Evolutionary conservation across 2,113 vertebrate species (phyloP).

Genomic region (Coreoperca whiteheadi): DNA sequence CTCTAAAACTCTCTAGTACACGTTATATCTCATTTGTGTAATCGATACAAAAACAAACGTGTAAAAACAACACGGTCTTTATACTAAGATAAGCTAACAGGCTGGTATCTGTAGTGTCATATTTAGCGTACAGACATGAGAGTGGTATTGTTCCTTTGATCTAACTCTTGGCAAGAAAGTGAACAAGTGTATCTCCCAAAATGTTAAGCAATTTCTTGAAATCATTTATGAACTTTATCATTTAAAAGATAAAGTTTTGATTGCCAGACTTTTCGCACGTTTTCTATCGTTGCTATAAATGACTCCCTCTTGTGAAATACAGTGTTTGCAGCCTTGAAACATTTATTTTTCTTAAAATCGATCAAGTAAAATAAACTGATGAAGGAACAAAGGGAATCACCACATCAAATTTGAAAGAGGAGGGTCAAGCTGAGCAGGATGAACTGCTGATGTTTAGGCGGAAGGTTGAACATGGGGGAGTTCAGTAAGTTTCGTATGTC

Average conservation of each 20-base stretch:
- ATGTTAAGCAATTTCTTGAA: not conserved
- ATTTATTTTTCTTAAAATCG: not conserved
- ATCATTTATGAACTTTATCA: not conserved
- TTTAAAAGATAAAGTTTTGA: not conserved
- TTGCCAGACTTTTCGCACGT: not conserved
- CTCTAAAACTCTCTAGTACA: not conserved
- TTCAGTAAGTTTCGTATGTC: conserved; percentile 18
- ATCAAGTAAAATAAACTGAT: not conserved
- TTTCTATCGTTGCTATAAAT: not conserved
- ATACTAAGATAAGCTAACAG: conserved; percentile 3
- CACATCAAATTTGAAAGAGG: not conserved
- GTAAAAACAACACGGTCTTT: not conserved
- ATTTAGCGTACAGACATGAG: not conserved
- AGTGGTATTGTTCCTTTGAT: not conserved
- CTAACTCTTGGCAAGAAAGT: not conserved
- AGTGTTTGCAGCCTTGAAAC: not conserved
- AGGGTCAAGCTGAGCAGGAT: not conserved
- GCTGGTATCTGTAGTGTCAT: conserved; percentile 5
- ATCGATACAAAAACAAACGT: not conserved
- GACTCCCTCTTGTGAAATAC: not conserved
- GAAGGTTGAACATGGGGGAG: not conserved
- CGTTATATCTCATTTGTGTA: not conserved
- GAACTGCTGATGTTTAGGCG: conserved; percentile 29
- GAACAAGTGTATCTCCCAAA: conserved; percentile 4
- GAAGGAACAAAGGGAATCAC: not conserved